Conservation (phyloP, 2,888 invertebrate genomes). For the Ischnus inquisitorius region DNA sequence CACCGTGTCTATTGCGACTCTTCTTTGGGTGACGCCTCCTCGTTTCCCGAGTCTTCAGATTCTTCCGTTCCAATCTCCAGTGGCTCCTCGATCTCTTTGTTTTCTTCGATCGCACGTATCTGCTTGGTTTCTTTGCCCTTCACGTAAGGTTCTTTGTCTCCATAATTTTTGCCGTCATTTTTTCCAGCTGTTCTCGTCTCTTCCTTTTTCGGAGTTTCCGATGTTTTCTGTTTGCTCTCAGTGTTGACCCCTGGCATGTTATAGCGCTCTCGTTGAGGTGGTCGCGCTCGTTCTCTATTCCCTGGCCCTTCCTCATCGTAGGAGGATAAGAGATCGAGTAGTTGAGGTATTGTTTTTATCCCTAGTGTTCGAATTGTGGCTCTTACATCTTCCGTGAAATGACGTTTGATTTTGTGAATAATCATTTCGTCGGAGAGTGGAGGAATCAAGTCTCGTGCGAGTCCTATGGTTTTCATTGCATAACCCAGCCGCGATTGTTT, state of each 20-base stretch:
- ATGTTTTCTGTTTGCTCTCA: background rate
- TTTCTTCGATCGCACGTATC: background rate
- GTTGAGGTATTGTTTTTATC: background rate
- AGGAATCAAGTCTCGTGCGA: background rate
- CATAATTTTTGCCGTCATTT: background rate
- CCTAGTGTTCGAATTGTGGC: constrained; percentile 11
- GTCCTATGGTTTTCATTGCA: background rate
- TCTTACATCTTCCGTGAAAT: constrained; percentile 27
- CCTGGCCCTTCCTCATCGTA: constrained; percentile 29
- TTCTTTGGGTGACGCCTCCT: constrained; percentile 14
- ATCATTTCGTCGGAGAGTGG: background rate
- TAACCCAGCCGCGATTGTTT: background rate
- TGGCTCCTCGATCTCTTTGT: background rate
- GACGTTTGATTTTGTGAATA: constrained; percentile 4
- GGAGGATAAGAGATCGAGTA: constrained; percentile 22
- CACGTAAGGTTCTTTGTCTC: background rate
- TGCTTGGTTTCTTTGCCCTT: background rate
- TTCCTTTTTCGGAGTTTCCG: background rate
- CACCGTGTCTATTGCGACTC: constrained; percentile 11
- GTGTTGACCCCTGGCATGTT: background rate
- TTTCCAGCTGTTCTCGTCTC: background rate
- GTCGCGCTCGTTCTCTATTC: background rate
- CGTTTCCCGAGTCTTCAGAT: constrained; percentile 19
- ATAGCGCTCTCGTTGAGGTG: background rate
- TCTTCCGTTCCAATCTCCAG: background rate